Percentiles rank a stretch among this genome's conserved stretches.
Evolutionary conservation across 2,888 invertebrate genomes (phyloP).

Genomic region (Caradrina kadenii): DNA sequence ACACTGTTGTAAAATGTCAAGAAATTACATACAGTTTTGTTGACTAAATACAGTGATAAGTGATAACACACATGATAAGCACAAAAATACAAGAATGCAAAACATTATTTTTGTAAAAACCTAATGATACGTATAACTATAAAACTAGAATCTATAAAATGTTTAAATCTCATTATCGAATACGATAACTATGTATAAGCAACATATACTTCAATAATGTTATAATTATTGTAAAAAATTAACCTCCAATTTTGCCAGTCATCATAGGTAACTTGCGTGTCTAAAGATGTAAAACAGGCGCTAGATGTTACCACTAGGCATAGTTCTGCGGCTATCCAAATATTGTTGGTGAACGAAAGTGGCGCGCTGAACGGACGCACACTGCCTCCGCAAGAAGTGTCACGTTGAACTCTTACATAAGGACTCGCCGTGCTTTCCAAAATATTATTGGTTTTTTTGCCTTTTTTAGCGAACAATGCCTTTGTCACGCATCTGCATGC

Average conservation of each 20-base stretch:
- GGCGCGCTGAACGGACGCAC: constrained; percentile 84
- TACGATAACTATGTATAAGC: not conserved
- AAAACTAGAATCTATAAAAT: constrained; percentile 23
- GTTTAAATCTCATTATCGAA: not conserved
- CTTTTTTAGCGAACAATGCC: constrained; percentile 80
- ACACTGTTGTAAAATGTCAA: constrained; percentile 14
- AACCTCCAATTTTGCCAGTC: not conserved
- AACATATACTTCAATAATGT: constrained; percentile 15
- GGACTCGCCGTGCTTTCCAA: constrained; percentile 88
- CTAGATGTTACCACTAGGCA: constrained; percentile 50
- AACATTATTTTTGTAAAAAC: constrained; percentile 13
- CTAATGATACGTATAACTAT: constrained; percentile 14
- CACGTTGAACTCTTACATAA: constrained; percentile 90
- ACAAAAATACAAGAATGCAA: constrained; percentile 7
- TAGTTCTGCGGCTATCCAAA: constrained; percentile 77
- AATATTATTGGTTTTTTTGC: constrained; percentile 85
- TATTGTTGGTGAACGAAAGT: constrained; percentile 86
- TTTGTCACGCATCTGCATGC: constrained; percentile 72
- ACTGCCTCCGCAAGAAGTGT: constrained; percentile 82
- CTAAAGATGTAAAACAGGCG: constrained; percentile 27
- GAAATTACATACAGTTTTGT: constrained; percentile 9
- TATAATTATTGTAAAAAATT: constrained; percentile 19
- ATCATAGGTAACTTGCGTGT: constrained; percentile 4
- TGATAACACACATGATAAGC: constrained; percentile 28
- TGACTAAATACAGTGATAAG: constrained; percentile 10